Evolutionary conservation across 2,113 vertebrate genomes (phyloP).

Genomic region (Orcinus orca): DNA sequence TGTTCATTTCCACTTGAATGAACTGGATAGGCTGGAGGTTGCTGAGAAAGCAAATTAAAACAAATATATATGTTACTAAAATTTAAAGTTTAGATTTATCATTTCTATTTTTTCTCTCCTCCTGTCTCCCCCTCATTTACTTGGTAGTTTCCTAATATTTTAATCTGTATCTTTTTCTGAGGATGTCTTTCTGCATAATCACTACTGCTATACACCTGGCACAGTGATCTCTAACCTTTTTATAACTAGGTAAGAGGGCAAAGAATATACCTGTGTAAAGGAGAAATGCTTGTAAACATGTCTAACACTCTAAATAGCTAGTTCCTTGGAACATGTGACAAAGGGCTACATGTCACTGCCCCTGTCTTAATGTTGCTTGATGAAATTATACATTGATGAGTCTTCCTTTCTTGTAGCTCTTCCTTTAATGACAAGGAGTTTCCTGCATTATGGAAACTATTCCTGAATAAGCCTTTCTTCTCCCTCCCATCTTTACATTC

Average conservation of each 20-base stretch:
- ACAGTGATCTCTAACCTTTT: not conserved
- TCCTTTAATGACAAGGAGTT: too few relatives aligned
- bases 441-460: not conserved
- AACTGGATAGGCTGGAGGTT: not conserved
- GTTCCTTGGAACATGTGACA: not conserved
- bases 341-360: too few relatives aligned
- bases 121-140: not conserved
- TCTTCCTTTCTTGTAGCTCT: not conserved
- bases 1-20: not conserved
- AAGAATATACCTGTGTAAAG: not conserved
- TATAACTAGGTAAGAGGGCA: not conserved
- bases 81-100: not conserved
- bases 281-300: not conserved
- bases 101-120: not conserved
- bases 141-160: not conserved
- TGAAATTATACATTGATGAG: not conserved
- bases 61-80: not conserved
- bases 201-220: not conserved
- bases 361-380: not conserved
- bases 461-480: not conserved
- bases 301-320: not conserved
- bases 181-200: not conserved
- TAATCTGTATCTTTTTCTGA: not conserved
- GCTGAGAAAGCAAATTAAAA: not conserved
- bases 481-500: not conserved